These are phyloP conservation scores for Bruchidius siliquastri DNA, from an alignment of 2,888 invertebrate species.

Conservation along the genomic window DNA sequence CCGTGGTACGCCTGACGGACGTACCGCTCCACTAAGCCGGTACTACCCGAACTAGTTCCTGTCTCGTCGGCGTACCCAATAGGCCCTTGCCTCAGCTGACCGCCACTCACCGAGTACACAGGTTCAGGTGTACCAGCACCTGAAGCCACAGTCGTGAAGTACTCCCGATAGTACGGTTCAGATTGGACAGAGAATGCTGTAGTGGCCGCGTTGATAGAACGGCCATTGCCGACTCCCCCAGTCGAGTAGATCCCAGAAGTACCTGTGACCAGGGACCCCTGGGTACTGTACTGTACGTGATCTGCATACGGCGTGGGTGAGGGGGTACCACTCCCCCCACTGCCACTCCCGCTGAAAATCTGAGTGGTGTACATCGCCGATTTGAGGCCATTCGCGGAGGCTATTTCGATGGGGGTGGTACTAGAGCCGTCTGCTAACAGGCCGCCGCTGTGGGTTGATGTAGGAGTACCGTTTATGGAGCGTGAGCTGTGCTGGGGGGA, in stretches of 20 bases:
- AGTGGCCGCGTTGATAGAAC: conserved; percentile 58
- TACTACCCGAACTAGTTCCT: conserved; percentile 52
- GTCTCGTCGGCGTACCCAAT: conserved; percentile 55
- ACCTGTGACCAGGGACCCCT: conserved; percentile 47
- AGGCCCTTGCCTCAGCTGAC: conserved; percentile 49
- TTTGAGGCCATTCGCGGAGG: conserved; percentile 50
- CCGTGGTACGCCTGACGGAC: conserved; percentile 65
- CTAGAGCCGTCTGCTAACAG: conserved; percentile 53
- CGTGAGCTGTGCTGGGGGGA: conserved; percentile 64
- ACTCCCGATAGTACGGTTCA: conserved; percentile 78
- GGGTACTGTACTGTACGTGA: conserved; percentile 34
- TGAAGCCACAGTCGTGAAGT: conserved; percentile 60
- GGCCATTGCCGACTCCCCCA: conserved; percentile 42
- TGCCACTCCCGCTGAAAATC: conserved; percentile 61
- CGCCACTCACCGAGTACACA: conserved; percentile 42
- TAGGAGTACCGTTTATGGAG: conserved; percentile 63
- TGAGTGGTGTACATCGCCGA: conserved; percentile 64
- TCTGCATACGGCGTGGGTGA: conserved; percentile 57
- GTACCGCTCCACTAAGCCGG: conserved; percentile 63
- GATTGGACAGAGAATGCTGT: conserved; percentile 57
- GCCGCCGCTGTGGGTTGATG: conserved; percentile 60
- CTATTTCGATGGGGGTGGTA: conserved; percentile 49
- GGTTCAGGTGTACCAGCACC: conserved; percentile 57
- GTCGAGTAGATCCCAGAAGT: conserved; percentile 43
- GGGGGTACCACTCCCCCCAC: conserved; percentile 55